These are phyloP conservation scores for Neotragus moschatus DNA, from an alignment of 2,113 vertebrate genomes.

Conservation along the genomic window DNA sequence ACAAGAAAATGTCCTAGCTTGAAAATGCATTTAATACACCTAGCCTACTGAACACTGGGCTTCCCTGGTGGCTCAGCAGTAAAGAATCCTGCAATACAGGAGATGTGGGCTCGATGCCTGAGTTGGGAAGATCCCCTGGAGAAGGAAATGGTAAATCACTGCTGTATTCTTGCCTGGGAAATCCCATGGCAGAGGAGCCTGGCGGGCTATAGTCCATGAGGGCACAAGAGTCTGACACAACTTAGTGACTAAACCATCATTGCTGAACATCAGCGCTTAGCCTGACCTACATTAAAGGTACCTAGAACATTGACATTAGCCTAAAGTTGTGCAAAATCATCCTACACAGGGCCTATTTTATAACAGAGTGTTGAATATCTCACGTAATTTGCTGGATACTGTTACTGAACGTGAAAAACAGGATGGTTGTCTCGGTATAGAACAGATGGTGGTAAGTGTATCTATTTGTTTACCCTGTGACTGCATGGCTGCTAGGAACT, in stretches of 20 bases:
- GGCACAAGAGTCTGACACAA: background rate
- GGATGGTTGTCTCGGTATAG: background rate
- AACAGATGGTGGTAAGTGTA: background rate
- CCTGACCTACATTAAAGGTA: background rate
- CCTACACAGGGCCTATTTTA: background rate
- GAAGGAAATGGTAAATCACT: background rate
- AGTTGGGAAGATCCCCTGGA: background rate
- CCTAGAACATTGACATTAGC: background rate
- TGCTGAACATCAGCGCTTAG: background rate
- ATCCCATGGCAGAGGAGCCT: background rate
- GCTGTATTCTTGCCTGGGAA: background rate
- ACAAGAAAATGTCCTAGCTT: background rate
- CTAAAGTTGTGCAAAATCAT: background rate
- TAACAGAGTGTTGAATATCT: background rate
- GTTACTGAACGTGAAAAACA: background rate
- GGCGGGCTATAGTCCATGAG: accelerated
- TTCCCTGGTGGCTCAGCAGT: background rate
- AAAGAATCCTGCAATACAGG: background rate
- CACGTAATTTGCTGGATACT: background rate
- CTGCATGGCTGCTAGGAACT: accelerated
- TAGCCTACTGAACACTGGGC: background rate
- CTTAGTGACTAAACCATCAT: background rate
- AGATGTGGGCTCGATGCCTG: background rate
- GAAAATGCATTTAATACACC: background rate
- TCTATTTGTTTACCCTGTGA: background rate